A percentile compares a stretch with the other conserved stretches of the same genome.
Conservation (phyloP, 1,140 invertebrate species). For the Pseudomyrmex dendroicus region DNA sequence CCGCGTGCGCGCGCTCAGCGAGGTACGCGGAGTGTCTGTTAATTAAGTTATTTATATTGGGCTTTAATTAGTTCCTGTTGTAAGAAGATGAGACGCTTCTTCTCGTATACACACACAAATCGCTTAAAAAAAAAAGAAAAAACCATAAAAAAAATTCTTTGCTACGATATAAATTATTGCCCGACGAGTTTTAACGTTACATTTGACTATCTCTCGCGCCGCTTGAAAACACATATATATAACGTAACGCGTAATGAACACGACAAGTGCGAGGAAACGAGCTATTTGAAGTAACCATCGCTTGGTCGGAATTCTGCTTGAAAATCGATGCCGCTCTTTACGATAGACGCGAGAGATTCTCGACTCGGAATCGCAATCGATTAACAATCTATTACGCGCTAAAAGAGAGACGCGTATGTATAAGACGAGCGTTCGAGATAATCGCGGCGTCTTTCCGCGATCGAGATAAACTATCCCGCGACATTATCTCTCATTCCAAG, state of each 20-base stretch:
- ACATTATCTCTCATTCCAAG: constrained; percentile 64
- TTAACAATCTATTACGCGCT: constrained; percentile 32
- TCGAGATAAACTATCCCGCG: constrained; percentile 55
- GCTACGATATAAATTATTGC: background rate
- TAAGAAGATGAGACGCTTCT: background rate
- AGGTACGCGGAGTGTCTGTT: constrained; percentile 15
- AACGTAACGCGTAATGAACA: background rate
- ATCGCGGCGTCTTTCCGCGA: constrained; percentile 40
- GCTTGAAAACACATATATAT: background rate
- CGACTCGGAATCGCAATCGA: constrained; percentile 28
- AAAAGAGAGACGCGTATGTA: background rate
- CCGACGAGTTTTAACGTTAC: background rate
- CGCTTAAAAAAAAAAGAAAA: background rate
- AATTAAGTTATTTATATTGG: constrained; percentile 53
- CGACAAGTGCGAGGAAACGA: background rate
- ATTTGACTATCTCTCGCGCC: no score
- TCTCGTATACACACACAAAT: background rate
- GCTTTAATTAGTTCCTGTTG: constrained; percentile 38
- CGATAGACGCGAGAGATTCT: background rate
- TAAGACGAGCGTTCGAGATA: constrained; percentile 45
- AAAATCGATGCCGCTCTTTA: constrained; percentile 25
- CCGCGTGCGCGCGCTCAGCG: background rate
- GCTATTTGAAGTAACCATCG: background rate
- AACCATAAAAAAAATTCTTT: background rate
- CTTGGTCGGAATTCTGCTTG: background rate